phyloP scores from a whole-genome alignment of 1,140 invertebrate species.

The Eciton burchellii region DNA sequence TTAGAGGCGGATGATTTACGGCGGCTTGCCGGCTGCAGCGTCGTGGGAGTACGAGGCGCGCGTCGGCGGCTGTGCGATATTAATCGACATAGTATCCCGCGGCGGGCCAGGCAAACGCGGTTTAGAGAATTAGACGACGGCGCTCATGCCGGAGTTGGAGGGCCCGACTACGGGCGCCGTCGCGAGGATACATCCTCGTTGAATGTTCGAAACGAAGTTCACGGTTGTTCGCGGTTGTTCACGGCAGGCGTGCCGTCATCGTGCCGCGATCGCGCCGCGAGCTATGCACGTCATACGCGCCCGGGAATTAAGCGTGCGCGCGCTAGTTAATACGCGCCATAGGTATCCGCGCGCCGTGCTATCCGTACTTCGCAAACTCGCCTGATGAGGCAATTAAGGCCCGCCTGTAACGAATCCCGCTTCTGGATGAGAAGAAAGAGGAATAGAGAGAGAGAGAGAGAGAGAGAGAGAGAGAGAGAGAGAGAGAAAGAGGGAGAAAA shows the following conservation, averaged over 20 bases:
- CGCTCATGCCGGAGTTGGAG: slow-evolving; percentile 29
- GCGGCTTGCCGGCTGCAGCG: slow-evolving; percentile 6
- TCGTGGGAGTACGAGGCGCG: slow-evolving; percentile 50
- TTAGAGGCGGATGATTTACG: slow-evolving; percentile 58
- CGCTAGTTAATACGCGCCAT: slow-evolving; percentile 55
- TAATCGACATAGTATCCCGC: slow-evolving; percentile 51
- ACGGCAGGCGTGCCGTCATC: slow-evolving; percentile 16
- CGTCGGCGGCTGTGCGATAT: slow-evolving; percentile 28
- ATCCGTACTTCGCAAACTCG: slow-evolving; percentile 55
- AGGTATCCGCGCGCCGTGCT: slow-evolving; percentile 24
- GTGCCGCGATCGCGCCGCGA: slow-evolving; percentile 25
- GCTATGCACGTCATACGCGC: slow-evolving; percentile 20
- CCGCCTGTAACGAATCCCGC: slow-evolving; percentile 42
- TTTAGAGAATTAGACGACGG: slow-evolving; percentile 50
- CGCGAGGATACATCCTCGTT: no score
- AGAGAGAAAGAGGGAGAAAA: neutral
- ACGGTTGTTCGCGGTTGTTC: slow-evolving; percentile 33
- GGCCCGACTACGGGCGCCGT: no score
- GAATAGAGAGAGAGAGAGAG: neutral
- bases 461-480: neutral
- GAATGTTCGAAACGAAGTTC: slow-evolving; percentile 44
- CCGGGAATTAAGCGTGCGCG: slow-evolving; percentile 40
- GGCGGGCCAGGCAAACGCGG: slow-evolving; percentile 26
- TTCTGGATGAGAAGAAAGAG: neutral
- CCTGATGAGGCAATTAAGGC: slow-evolving; percentile 59